Evolutionary conservation across 2,888 invertebrate species (phyloP).

Genomic region (Temnothorax ravouxi): DNA sequence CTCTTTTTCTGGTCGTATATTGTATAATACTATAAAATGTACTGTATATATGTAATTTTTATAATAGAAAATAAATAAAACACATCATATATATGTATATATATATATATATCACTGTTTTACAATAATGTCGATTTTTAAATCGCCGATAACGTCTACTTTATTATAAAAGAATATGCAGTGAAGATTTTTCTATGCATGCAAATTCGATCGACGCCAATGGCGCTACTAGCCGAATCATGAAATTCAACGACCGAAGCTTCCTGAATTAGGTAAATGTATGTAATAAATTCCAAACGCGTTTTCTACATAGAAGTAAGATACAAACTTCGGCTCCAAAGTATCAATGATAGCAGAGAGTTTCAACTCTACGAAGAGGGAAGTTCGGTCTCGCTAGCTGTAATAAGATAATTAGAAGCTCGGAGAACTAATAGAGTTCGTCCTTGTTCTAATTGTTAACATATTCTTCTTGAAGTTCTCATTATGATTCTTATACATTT

Average conservation of each 20-base stretch:
- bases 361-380: slow-evolving; percentile 51
- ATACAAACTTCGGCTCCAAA: slow-evolving; percentile 53
- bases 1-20: not conserved
- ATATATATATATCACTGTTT: not conserved
- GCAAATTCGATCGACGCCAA: slow-evolving; percentile 20
- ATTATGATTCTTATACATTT: slow-evolving; percentile 11
- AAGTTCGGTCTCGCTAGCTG: slow-evolving; percentile 55
- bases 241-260: slow-evolving; percentile 55
- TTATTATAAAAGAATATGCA: not conserved
- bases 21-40: no score
- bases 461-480: slow-evolving; percentile 20
- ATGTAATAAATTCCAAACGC: slow-evolving; percentile 51
- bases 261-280: slow-evolving; percentile 47
- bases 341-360: slow-evolving; percentile 51
- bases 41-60: not conserved
- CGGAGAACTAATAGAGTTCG: slow-evolving; percentile 11
- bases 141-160: not conserved
- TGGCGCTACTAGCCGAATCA: not conserved
- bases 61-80: not conserved
- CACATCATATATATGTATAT: not conserved
- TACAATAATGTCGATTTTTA: not conserved
- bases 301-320: slow-evolving; percentile 44
- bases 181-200: not conserved
- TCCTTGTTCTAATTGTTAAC: slow-evolving; percentile 17
- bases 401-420: slow-evolving; percentile 57